A percentile compares a stretch with the other conserved stretches of the same genome.
These are phyloP conservation scores for Tor tambroides DNA, from an alignment of 2,113 vertebrate species.

Conservation along the genomic window DNA sequence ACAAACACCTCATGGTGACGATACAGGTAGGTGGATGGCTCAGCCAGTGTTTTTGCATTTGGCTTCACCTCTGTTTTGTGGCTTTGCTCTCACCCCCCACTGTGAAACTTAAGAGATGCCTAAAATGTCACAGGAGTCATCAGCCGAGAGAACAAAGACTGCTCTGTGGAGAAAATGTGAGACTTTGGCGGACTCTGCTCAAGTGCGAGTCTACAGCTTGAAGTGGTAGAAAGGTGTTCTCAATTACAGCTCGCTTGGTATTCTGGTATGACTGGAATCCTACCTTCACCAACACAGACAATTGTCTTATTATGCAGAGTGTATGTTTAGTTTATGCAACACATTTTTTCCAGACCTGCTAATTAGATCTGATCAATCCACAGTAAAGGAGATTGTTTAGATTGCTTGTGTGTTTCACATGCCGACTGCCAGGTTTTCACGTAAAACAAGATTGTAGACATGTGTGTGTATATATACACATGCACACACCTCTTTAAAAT, in stretches of 20 bases:
- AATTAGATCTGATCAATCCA: conserved; percentile 37
- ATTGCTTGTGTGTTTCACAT: conserved; percentile 8
- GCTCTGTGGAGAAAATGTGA: conserved; percentile 65
- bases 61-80: conserved; percentile 54
- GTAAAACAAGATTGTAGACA: conserved; percentile 1
- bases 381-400: conserved; percentile 10
- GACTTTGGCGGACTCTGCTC: conserved; percentile 58
- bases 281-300: conserved; percentile 25
- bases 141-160: conserved; percentile 61
- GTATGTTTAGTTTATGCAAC: conserved; percentile 39
- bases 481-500: neutral
- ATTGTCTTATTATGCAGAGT: conserved; percentile 53
- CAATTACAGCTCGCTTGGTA: conserved; percentile 53
- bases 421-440: conserved; percentile 25
- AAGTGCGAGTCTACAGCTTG: conserved; percentile 52
- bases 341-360: conserved; percentile 6
- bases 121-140: conserved; percentile 72
- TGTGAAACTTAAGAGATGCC: conserved; percentile 67
- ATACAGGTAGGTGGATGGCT: neutral
- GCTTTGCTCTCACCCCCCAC: conserved; percentile 50
- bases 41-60: conserved; percentile 26
- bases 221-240: conserved; percentile 53
- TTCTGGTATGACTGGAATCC: conserved; percentile 53
- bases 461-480: neutral
- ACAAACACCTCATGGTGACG: neutral